Conservation (phyloP, 2,888 invertebrate species). For the Pollenia griseotomentosa region DNA sequence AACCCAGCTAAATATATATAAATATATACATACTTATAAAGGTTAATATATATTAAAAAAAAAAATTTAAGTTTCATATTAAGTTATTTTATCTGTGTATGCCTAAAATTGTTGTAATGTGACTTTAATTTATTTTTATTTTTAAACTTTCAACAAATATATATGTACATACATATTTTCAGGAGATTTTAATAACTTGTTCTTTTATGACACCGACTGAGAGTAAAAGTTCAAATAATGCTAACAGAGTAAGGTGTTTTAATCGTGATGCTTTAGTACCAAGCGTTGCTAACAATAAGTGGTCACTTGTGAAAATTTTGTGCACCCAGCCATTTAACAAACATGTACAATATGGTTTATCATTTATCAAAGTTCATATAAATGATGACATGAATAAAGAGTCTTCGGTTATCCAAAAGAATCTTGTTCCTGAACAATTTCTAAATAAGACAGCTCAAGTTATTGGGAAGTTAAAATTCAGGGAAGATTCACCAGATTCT, state of each 20-base stretch:
- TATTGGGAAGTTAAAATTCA: constrained; percentile 85
- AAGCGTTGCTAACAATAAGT: constrained; percentile 86
- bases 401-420: constrained; percentile 10
- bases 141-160: too few species aligned
- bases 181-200: constrained; percentile 91
- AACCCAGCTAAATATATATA: too few species aligned
- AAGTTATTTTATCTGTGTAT: too few species aligned
- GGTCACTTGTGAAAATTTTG: constrained; percentile 92
- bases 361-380: constrained; percentile 90
- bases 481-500: constrained; percentile 86
- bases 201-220: constrained; percentile 92
- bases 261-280: constrained; percentile 86
- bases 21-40: too few species aligned
- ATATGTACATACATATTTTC: constrained; percentile 38
- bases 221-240: constrained; percentile 87
- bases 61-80: too few species aligned
- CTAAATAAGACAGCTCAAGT: not conserved
- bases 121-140: too few species aligned
- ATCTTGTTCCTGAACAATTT: constrained; percentile 73
- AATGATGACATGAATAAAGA: constrained; percentile 71
- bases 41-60: too few species aligned
- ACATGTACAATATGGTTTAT: constrained; percentile 91
- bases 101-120: too few species aligned
- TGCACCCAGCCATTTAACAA: constrained; percentile 95
- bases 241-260: constrained; percentile 91